phyloP scores from a whole-genome alignment of 2,888 invertebrate genomes.

The Apoderus coryli region DNA sequence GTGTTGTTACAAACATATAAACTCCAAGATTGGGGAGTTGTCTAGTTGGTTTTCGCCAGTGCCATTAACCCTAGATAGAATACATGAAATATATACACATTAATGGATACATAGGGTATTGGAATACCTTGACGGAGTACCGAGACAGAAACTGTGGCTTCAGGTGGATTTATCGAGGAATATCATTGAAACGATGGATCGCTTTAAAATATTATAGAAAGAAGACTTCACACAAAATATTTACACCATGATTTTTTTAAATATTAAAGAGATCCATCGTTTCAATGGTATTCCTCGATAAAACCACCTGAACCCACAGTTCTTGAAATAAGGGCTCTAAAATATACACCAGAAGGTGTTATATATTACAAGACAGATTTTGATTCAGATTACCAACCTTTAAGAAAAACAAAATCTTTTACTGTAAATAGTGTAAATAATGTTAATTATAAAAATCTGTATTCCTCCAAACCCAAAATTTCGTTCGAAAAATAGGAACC shows the following conservation, averaged over 20 bases:
- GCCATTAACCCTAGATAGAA: too few species aligned
- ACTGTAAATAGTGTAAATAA: constrained; percentile 4
- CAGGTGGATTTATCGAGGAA: too few species aligned
- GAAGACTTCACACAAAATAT: constrained; percentile 7
- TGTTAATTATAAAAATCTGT: constrained; percentile 7
- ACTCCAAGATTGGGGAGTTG: too few species aligned
- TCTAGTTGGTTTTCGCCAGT: too few species aligned
- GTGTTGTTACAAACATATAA: too few species aligned
- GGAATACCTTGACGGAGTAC: too few species aligned
- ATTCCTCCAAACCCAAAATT: constrained; percentile 8
- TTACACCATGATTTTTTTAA: constrained; percentile 8
- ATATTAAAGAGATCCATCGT: constrained; percentile 6
- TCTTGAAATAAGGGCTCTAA: constrained; percentile 7
- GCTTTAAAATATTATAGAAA: too few species aligned
- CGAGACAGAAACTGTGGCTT: too few species aligned
- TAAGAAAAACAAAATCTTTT: constrained; percentile 8
- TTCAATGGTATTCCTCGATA: constrained; percentile 7
- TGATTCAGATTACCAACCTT: constrained; percentile 6
- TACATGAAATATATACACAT: too few species aligned
- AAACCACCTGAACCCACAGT: constrained; percentile 9
- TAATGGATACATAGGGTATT: too few species aligned
- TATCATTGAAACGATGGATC: too few species aligned
- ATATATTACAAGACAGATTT: constrained; percentile 9
- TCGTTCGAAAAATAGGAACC: constrained; percentile 8
- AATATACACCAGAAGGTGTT: constrained; percentile 7